Base-by-base conservation (phyloP, 2,113 vertebrate genomes). In the Centropus unirufus region DNA sequence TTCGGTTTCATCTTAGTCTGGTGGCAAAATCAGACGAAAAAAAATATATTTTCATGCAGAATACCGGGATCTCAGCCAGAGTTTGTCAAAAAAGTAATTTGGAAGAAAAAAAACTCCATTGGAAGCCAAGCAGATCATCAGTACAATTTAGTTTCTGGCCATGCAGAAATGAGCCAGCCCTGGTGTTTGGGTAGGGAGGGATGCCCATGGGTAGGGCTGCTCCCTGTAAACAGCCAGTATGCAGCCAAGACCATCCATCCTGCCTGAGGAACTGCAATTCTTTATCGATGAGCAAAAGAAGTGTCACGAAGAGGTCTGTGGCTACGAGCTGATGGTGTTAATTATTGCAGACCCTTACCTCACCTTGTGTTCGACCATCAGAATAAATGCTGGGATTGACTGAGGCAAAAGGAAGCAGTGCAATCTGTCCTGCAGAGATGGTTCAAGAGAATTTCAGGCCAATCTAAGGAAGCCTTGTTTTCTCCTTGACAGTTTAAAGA, bases 401-500 rank as follows among this genome's bases (percentile, higher is more conserved):
- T 2, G 5, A 59, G 39, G 34, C 3, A 29, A 89, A 87, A 81
- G 5, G 39, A 70, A 85, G 77, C 20, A 4, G 34, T 12, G 13
- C 77, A 87, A 89, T 73, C 69, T n/a, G 22, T 80, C 62, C 90
- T 80, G 67, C 69, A 76, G 55, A 34, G 72, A 11, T 40, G 54
- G 21, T 49, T 26, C 1, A 1, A 83, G 57, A 36, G 64, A 27
- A 82, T 52, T 82, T 58, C 44, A 29, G 54, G 40, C 29, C 79
- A 61, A 57, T 61, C 59, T 95, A 93, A 91, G 72, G 70, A 93
- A 92, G 90, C 73, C 87, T 95, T 63, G 36, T 59, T 95, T 93
- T 95, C 94, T 90, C 82, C 90, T 93, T 95, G 92, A 87, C 69
- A 46, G 58, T 97, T 96, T 76, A 51, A 96, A 93, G 87, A 92